Percentiles rank a stretch among this genome's conserved stretches.
These are phyloP conservation scores for Isoperla grammatica DNA, from an alignment of 2,888 invertebrate genomes.

Conservation along the genomic window DNA sequence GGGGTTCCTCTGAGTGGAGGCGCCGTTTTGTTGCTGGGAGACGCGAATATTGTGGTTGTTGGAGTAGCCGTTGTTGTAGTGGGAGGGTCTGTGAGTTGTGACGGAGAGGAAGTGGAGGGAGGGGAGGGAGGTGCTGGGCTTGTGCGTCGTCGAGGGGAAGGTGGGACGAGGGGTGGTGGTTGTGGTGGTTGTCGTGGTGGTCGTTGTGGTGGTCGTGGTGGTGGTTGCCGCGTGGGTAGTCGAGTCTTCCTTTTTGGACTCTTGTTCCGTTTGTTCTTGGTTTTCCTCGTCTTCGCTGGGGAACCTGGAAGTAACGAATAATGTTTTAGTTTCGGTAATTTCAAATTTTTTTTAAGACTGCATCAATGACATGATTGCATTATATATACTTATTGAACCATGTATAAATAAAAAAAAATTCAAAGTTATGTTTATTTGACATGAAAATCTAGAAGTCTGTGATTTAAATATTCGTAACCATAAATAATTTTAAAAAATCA, in stretches of 20 bases:
- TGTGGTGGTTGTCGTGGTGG: background rate
- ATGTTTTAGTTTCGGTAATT: too few species aligned
- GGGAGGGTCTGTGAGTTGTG: slow-evolving; percentile 18
- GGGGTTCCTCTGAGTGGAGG: slow-evolving; percentile 24
- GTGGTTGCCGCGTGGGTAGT: slow-evolving; percentile 9
- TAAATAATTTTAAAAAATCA: too few species aligned
- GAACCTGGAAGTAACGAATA: background rate
- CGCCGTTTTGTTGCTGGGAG: slow-evolving; percentile 27
- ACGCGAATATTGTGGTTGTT: slow-evolving; percentile 25
- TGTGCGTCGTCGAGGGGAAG: background rate
- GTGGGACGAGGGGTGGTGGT: slow-evolving; percentile 21
- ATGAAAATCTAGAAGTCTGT: too few species aligned
- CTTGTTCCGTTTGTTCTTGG: background rate
- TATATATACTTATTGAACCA: too few species aligned
- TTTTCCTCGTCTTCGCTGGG: slow-evolving; percentile 21
- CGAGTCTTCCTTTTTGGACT: slow-evolving; percentile 3
- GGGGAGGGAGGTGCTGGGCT: slow-evolving; percentile 14
- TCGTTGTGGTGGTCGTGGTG: slow-evolving; percentile 28
- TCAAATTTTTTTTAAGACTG: too few species aligned
- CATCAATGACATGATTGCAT: too few species aligned
- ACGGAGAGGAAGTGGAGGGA: slow-evolving; percentile 18
- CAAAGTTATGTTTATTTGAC: too few species aligned
- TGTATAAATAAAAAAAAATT: too few species aligned
- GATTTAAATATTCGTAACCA: too few species aligned
- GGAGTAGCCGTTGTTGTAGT: slow-evolving; percentile 18